Evolutionary conservation across 2,797 vertebrate genomes (phyloP), one percentile per base, ranked within the genome.

Genomic region (Centroberyx gerrardi): DNA sequence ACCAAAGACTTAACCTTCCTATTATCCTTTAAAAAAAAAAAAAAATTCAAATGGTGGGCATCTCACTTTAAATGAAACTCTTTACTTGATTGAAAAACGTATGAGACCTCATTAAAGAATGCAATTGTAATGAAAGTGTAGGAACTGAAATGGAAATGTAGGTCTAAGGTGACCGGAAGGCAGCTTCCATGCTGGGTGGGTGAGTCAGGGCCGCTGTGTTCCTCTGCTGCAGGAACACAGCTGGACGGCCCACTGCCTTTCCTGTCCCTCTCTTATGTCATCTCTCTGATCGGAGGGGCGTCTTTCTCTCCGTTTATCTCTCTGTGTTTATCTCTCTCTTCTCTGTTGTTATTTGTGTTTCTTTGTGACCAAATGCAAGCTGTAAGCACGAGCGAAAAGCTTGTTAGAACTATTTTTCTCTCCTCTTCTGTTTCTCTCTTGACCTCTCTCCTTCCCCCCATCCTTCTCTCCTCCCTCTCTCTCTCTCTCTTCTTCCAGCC

Each of bases 201-300:
- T 62, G 64, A 61, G 68, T 77, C 59, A 8, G 13, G 28, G 28
- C 22, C 5, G 22, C 62, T 28, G 18, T 17, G 27, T 28, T 71
- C 3, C 10, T 55, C 58, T 60, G 46, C 62, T 53, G 64, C 10
- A 70, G 52, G 15, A 56, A 31, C 60, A 70, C 68, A 81, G 65
- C 68, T 81, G 75, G 68, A 73, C 3, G 1, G 60, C 67, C 58
- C 31, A 59, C 68, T 27, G 17, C 1, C 1, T 51, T 31, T 75
- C 72, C 75, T 75, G 53, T 33, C 33, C 33, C 33, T 33, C 4
- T 64, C 17, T 72, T 49, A 58, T 28, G 15, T 75, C 63, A 33
- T 68, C 40, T 29, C 22, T 77, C 28, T 29, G 46, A 52, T 76
- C 72, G 38, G 18, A 17, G 5, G 29, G 18, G 14, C 56, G 60